These are phyloP conservation scores for Atta colombica DNA, from an alignment of 1,140 invertebrate genomes.

Conservation along the genomic window DNA sequence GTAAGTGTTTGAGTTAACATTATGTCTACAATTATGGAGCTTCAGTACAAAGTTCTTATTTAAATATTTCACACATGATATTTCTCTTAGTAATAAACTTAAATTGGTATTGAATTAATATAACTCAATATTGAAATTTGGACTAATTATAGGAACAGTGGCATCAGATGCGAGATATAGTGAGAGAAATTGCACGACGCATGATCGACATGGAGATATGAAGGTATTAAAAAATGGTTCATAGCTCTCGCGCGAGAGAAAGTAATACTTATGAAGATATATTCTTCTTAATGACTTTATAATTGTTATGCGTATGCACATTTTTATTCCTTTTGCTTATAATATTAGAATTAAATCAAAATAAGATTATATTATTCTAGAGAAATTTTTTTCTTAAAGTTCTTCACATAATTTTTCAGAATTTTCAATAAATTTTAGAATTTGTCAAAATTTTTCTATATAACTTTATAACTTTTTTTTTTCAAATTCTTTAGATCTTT, in stretches of 20 bases:
- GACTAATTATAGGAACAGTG: neutral
- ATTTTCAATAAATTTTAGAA: no score
- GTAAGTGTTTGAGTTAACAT: constrained; percentile 4
- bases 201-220: constrained; percentile 1
- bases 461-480: no score
- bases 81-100: constrained; percentile 7
- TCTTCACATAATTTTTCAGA: no score
- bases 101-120: neutral
- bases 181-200: constrained; percentile 34
- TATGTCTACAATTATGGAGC: neutral
- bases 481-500: no score
- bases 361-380: neutral
- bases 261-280: constrained; percentile 59
- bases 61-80: neutral
- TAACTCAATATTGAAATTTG: constrained; percentile 25
- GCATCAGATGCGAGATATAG: neutral
- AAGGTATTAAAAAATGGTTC: constrained; percentile 58
- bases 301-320: constrained; percentile 23
- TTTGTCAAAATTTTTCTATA: no score
- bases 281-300: constrained; percentile 58
- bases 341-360: constrained; percentile 20
- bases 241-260: constrained; percentile 59
- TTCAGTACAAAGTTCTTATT: neutral
- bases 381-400: neutral
- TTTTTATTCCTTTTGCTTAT: neutral